Evolutionary conservation across 2,888 invertebrate genomes (phyloP), one percentile per base, ranked within the genome.

Genomic region (Tupiocoris notatus): DNA sequence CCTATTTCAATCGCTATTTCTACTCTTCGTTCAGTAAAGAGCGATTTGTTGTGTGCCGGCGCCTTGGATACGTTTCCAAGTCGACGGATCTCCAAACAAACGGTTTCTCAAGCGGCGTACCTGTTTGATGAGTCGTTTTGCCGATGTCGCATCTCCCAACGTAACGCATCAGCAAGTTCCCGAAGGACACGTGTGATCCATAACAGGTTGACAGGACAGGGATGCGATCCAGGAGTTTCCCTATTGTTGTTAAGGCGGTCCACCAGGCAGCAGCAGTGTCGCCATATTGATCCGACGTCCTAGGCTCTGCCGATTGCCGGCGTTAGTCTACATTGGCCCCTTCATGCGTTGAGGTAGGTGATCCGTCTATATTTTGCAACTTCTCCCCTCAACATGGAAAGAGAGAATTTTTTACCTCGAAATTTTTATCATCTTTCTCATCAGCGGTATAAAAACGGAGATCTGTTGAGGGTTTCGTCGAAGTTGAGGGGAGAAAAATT

Each of bases 341-440:
- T 73, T 73, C 73, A 73, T 73, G 73, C 73, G 63, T 62, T 73
- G 73, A 73, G 73, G 73, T 73, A 73, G 73, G 73, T 73, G 73
- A 54, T 18, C 12, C 39, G 25, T n/a, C 20, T 65, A n/a, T n/a
- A n/a, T n/a, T n/a, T n/a, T n/a, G n/a, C n/a, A n/a, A n/a, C n/a
- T n/a, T n/a, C n/a, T n/a, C n/a, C n/a, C n/a, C n/a, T n/a, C n/a
- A n/a, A n/a, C n/a, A n/a, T n/a, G n/a, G n/a, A n/a, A n/a, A n/a
- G n/a, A n/a, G n/a, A n/a, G n/a, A n/a, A n/a, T n/a, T n/a, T n/a
- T n/a, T n/a, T n/a, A n/a, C n/a, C n/a, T n/a, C n/a, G n/a, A n/a
- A n/a, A n/a, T n/a, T n/a, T n/a, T 12, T 54, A 54, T 12, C 12
- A 12, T 54, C 54, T 54, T 54, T 54, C 54, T 12, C 12, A 7